Evolutionary conservation across 2,113 vertebrate species (phyloP).

Genomic region (Ploceus nigricollis): DNA sequence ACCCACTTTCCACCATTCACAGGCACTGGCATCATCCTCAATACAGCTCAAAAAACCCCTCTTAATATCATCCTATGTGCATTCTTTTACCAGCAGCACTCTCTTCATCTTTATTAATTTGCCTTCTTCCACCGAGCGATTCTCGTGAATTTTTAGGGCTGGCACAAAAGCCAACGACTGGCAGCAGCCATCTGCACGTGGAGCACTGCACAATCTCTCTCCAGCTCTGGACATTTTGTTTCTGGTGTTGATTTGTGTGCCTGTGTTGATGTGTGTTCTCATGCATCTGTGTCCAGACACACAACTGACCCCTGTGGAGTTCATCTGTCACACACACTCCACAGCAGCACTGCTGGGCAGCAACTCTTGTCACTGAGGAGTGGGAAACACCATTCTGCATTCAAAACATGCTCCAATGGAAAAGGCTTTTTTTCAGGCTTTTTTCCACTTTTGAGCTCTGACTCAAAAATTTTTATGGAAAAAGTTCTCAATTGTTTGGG

Average conservation of each 20-base stretch:
- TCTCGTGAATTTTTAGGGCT: background rate
- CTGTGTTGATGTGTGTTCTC: background rate
- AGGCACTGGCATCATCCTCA: no score
- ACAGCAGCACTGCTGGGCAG: background rate
- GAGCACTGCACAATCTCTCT: background rate
- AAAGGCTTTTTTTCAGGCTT: background rate
- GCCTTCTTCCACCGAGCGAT: background rate
- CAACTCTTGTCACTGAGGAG: background rate
- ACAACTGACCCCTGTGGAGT: background rate
- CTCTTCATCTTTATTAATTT: background rate
- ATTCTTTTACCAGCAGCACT: background rate
- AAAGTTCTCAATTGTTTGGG: background rate
- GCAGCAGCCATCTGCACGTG: background rate
- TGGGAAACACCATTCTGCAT: background rate
- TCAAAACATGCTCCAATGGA: background rate
- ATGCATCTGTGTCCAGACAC: background rate
- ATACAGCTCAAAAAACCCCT: fast-evolving
- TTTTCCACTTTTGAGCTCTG: background rate
- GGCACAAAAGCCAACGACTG: background rate
- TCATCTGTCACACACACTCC: background rate
- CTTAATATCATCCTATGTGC: background rate
- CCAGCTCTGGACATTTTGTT: background rate
- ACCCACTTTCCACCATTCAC: background rate
- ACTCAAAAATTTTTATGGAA: background rate
- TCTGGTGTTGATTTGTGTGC: background rate